Conservation (phyloP, 2,113 vertebrate genomes). For the Sander vitreus region DNA sequence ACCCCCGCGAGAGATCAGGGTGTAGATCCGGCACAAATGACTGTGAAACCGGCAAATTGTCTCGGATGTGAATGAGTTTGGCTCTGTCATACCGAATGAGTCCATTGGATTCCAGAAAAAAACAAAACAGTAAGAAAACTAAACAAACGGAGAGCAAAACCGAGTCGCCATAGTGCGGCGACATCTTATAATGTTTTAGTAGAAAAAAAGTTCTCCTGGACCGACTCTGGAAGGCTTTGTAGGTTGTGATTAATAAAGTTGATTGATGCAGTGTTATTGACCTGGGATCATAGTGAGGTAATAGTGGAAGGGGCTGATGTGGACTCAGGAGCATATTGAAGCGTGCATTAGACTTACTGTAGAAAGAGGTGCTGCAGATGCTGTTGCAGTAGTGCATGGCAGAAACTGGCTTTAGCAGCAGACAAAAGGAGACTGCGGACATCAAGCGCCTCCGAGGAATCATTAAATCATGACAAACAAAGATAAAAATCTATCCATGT, state of each 20-base stretch:
- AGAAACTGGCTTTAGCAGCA: neutral
- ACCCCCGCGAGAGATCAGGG: too few species aligned
- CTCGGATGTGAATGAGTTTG: too few species aligned
- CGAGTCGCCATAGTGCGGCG: too few species aligned
- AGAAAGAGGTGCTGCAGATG: neutral
- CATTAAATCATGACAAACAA: conserved; percentile 18
- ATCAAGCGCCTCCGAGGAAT: conserved; percentile 1
- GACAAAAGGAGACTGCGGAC: conserved; percentile 17
- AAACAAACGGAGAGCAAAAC: too few species aligned
- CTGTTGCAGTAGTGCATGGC: neutral
- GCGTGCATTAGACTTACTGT: neutral
- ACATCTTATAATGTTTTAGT: too few species aligned
- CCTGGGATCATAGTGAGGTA: neutral
- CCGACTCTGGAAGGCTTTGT: neutral
- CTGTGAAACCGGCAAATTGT: too few species aligned
- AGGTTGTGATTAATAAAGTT: conserved; percentile 1
- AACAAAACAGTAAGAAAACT: too few species aligned
- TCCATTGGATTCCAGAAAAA: too few species aligned
- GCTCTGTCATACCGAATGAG: too few species aligned
- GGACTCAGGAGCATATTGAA: conserved; percentile 18
- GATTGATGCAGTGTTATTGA: conserved; percentile 7
- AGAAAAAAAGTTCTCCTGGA: neutral
- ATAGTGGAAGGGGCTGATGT: conserved; percentile 1
- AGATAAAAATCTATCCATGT: conserved; percentile 38
- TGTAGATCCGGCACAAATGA: too few species aligned